Evolutionary conservation across 2,888 invertebrate species (phyloP), one percentile per base, ranked within the genome.

Genomic region (Synergus gifuensis): DNA sequence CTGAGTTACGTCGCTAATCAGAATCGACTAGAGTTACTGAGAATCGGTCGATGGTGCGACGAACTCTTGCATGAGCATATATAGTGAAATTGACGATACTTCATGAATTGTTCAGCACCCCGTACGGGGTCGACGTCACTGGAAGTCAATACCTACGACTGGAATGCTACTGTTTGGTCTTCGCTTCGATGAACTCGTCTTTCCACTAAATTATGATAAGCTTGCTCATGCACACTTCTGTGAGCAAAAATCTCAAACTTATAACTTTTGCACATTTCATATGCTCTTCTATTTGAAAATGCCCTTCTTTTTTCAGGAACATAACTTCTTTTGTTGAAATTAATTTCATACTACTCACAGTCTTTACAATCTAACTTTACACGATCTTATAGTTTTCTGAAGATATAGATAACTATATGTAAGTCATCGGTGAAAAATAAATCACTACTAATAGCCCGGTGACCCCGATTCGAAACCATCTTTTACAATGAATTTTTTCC

Each of bases 61-160:
- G 83, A 83, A 81, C 83, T 76, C 78, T 66, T 69, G 16, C 18
- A 54, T 63, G 46, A 49, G 67, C 60, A 44, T 69, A 54, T 78
- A 54, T 78, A 78, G 76, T n/a, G 73, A 73, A 80, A 80, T 78
- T 58, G 78, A 77, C 73, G 62, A 42, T 76, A 42, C 79, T 78
- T 86, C 83, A 83, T 90, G 89, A 90, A 90, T 90, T 90, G 87
- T 90, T 89, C 87, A 89, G 83, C 81, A 85, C 83, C 78, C 84
- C 83, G 83, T 82, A 83, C 82, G 86, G 83, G 88, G 87, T 87
- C 85, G 86, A 87, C 86, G 87, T 86, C 87, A 87, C 87, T 78
- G 79, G 81, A 83, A 88, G 87, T 89, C 89, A 86, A 89, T 88
- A 89, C 85, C 86, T 81, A 62, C 80, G 73, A 80, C 82, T 84